Conservation (phyloP, 1,140 invertebrate genomes). For the Macrotrachela quadricornifera region DNA sequence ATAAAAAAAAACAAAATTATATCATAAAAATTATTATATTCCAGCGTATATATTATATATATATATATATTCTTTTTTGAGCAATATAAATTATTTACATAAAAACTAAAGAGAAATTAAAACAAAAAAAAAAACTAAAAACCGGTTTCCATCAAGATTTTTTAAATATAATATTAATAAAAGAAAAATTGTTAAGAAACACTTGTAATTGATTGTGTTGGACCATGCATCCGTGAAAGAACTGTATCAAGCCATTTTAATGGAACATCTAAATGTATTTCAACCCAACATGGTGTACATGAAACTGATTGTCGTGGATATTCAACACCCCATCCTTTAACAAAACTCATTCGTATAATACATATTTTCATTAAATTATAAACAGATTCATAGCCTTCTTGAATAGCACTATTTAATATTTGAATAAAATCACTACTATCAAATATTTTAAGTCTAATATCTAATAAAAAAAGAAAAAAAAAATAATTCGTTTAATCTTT, state of each 20-base stretch:
- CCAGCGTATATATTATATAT: too few relatives aligned
- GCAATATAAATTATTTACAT: too few relatives aligned
- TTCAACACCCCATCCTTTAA: slow-evolving; percentile 87
- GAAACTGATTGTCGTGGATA: slow-evolving; percentile 83
- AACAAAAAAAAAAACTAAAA: too few relatives aligned
- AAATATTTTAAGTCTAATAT: slow-evolving; percentile 6
- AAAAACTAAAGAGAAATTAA: too few relatives aligned
- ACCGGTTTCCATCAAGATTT: too few relatives aligned
- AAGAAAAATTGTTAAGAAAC: too few relatives aligned
- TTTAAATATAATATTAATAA: too few relatives aligned
- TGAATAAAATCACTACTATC: slow-evolving; percentile 2
- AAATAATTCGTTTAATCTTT: too few relatives aligned
- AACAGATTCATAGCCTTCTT: slow-evolving; percentile 90
- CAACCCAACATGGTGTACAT: slow-evolving; percentile 95
- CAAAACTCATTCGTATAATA: slow-evolving; percentile 95
- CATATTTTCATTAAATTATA: slow-evolving; percentile 95
- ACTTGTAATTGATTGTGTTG: slow-evolving; percentile 30
- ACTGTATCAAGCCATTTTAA: slow-evolving; percentile 90
- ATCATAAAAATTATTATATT: too few relatives aligned
- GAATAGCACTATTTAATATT: slow-evolving; percentile 37
- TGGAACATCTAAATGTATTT: slow-evolving; percentile 89
- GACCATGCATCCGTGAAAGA: slow-evolving; percentile 86
- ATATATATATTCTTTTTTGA: too few relatives aligned
- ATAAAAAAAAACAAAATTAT: too few relatives aligned
- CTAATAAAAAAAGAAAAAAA: slow-evolving; percentile 8